Conservation (phyloP, 92 coral and sea anemone species). For the Zoanthus solanderi region DNA sequence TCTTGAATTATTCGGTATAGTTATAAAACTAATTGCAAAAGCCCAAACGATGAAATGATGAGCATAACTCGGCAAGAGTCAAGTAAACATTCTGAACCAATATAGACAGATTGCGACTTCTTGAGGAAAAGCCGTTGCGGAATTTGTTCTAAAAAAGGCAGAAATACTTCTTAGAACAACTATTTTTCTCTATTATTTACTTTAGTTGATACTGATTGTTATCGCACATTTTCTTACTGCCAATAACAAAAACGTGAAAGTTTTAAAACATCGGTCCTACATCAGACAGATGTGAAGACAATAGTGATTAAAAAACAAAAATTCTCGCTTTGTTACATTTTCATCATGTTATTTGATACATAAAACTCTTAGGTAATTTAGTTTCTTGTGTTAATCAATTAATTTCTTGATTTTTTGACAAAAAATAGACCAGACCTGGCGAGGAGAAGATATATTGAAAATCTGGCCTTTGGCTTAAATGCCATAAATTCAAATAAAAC, state of each 20-base stretch:
- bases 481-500: too few species aligned
- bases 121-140: too few species aligned
- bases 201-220: background rate
- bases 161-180: background rate
- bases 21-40: too few species aligned
- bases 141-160: background rate
- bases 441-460: background rate
- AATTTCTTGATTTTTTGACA: background rate
- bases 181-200: background rate
- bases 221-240: background rate
- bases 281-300: constrained; percentile 42
- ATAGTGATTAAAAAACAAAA: background rate
- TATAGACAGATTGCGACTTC: background rate
- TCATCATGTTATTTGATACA: constrained; percentile 1
- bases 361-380: background rate
- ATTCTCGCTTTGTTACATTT: background rate
- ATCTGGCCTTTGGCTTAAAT: too few species aligned
- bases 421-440: background rate
- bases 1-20: too few species aligned
- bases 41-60: background rate
- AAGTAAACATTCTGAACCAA: background rate
- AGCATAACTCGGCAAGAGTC: background rate
- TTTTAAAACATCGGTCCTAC: background rate
- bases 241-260: background rate
- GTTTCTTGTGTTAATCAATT: background rate